Conservation (phyloP, 2,797 vertebrate species). For the Acipenser ruthenus region DNA sequence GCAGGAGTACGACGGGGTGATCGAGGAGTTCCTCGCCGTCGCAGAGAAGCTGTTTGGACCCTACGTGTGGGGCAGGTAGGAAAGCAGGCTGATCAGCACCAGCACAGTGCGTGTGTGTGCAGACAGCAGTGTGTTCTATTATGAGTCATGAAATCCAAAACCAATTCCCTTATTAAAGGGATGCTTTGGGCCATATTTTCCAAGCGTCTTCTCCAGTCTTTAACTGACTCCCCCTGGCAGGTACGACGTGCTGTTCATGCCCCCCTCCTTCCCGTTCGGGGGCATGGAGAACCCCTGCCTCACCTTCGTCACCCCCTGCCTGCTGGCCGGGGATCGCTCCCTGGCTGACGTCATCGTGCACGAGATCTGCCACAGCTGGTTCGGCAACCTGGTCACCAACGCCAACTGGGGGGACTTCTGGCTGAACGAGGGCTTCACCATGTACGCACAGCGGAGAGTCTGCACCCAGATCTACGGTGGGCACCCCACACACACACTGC, state of each 20-base stretch:
- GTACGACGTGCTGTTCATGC: slow-evolving; percentile 76
- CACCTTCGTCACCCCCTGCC: slow-evolving; percentile 72
- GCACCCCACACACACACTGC: neutral
- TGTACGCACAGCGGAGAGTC: slow-evolving; percentile 72
- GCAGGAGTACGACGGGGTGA: slow-evolving; percentile 60
- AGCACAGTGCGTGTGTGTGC: too few relatives aligned
- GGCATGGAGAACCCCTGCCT: slow-evolving; percentile 83
- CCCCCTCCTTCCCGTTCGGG: slow-evolving; percentile 70
- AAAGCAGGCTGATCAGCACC: neutral
- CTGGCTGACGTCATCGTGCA: slow-evolving; percentile 71
- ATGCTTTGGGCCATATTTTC: neutral
- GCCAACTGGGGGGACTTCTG: slow-evolving; percentile 75
- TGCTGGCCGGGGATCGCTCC: slow-evolving; percentile 68
- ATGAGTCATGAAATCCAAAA: too few relatives aligned
- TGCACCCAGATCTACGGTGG: slow-evolving; percentile 56
- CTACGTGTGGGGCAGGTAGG: slow-evolving; percentile 73
- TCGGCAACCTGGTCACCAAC: slow-evolving; percentile 75
- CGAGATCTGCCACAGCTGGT: slow-evolving; percentile 79
- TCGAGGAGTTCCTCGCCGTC: slow-evolving; percentile 63
- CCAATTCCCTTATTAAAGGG: neutral
- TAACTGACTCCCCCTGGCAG: slow-evolving; percentile 25
- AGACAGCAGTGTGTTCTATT: neutral
- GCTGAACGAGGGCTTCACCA: slow-evolving; percentile 80
- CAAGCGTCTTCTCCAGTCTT: too few relatives aligned
- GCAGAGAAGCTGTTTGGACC: slow-evolving; percentile 74